These are phyloP conservation scores for Hirudo medicinalis DNA, from an alignment of 1,140 invertebrate species.

Conservation along the genomic window DNA sequence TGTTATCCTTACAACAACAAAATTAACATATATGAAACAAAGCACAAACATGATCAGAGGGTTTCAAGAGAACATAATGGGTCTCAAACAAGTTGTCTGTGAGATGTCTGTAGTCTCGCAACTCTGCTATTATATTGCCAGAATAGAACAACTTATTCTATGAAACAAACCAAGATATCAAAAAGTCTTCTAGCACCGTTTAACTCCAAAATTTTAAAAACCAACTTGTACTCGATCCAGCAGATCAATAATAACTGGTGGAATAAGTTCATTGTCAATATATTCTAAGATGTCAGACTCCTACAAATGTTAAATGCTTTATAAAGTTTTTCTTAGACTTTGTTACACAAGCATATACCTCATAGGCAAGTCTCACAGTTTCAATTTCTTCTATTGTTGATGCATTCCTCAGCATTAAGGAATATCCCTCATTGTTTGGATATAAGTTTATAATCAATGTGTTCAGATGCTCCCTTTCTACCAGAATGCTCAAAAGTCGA, in stretches of 20 bases:
- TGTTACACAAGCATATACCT: constrained; percentile 45
- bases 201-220: constrained; percentile 2
- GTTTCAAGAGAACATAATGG: constrained; percentile 67
- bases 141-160: constrained; percentile 67
- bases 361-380: constrained; percentile 44
- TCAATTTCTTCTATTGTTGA: constrained; percentile 42
- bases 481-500: constrained; percentile 64
- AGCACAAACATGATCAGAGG: constrained; percentile 61
- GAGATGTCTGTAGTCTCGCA: constrained; percentile 67
- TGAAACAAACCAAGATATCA: not conserved
- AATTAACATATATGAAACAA: not conserved
- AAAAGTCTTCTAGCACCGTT: not conserved
- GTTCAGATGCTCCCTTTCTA: constrained; percentile 67
- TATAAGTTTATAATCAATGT: constrained; percentile 78
- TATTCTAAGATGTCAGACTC: constrained; percentile 40
- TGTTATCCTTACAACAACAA: too few species aligned
- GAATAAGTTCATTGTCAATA: constrained; percentile 49
- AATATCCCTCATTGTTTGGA: constrained; percentile 78
- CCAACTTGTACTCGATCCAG: constrained; percentile 56
- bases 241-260: constrained; percentile 67
- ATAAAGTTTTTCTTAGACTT: too few species aligned
- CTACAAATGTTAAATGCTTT: constrained; percentile 27
- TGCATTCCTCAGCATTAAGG: constrained; percentile 56
- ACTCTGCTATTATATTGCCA: constrained; percentile 77
- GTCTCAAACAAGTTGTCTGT: constrained; percentile 36